A percentile compares a stretch with the other conserved stretches of the same genome.
Conservation (phyloP, 2,113 vertebrate species). For the Heterocephalus glaber region DNA sequence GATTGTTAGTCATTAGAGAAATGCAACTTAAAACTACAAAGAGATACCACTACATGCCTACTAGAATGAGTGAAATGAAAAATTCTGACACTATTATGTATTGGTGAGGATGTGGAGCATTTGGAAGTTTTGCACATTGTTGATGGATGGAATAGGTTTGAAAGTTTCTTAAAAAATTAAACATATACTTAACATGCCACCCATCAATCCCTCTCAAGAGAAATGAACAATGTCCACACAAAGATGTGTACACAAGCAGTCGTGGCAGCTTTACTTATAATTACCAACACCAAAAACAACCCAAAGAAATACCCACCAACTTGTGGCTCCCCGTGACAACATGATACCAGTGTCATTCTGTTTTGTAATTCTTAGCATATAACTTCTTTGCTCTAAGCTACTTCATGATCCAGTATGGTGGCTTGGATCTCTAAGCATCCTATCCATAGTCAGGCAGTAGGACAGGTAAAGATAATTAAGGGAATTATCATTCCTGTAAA, state of each 20-base stretch:
- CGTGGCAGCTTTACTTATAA: slow-evolving; percentile 26
- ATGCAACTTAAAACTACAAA: not conserved
- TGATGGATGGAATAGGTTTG: not conserved
- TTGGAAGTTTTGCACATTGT: not conserved
- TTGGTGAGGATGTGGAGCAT: not conserved
- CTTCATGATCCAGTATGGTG: not conserved
- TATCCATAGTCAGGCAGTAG: not conserved
- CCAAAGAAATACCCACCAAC: not conserved
- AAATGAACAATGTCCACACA: not conserved
- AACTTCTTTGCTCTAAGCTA: not conserved
- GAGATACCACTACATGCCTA: not conserved
- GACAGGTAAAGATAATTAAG: not conserved
- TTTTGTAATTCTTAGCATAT: not conserved
- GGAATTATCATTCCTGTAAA: not conserved
- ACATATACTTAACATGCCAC: not conserved
- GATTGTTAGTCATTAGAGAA: slow-evolving; percentile 9
- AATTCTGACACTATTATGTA: not conserved
- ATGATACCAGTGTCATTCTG: not conserved
- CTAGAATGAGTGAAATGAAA: not conserved
- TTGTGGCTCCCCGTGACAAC: not conserved
- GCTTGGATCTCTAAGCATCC: not conserved
- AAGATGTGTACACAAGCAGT: not conserved
- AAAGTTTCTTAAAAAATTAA: slow-evolving; percentile 33
- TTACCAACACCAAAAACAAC: not conserved
- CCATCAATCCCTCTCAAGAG: not conserved